Base-by-base conservation (phyloP, 2,888 invertebrate genomes). In the Cantharis rufa region DNA sequence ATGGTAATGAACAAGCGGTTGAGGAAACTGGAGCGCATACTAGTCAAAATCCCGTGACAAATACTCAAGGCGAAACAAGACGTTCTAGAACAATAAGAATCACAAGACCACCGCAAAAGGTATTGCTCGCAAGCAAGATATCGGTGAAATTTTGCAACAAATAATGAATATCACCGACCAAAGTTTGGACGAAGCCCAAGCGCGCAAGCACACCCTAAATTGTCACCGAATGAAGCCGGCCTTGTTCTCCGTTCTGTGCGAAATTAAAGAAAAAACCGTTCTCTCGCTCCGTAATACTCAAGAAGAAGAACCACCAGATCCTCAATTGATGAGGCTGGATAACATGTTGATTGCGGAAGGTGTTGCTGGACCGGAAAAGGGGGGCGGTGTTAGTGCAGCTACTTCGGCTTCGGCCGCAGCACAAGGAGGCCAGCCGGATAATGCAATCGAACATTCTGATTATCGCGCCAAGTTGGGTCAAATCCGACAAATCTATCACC, bases 211-310 rank as follows among this genome's bases (percentile, higher is more conserved):
- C 89, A 98, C 98, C 76, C 91, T 99, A 82, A 98, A 98, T 89
- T 98, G 98, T 89, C 99, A 99, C 89, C 94, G 98, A 88, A 98
- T 99, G 98, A 98, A 98, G 90, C 98, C 98, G 86, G 98, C 99
- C 73, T 90, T 99, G 84, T 99, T 98, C 91, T 97, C 97, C 84
- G 99, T 99, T 80, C 91, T 99, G 79, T 98, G 98, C 90, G 99
- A 99, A 92, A 98, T 99, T 87, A 99, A 99, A 91, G 99, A 99
- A 90, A 99, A 99, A 92, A 99, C 98, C 94, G 98, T 98, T 18
- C 90, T 98, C 84, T 98, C 97, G 83, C 93, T 98, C 86, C 93
- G 98, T 84, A 98, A 98, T 89, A 97, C 97, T 78, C 98, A 98
- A 90, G 98, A 98, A 89, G 98, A 98, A 87, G 98, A 98, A 87